Percentiles rank a stretch among this genome's conserved stretches.
These are phyloP conservation scores for Scaptomyza cyrtandrae DNA, from an alignment of 2,888 invertebrate genomes.

Conservation along the genomic window DNA sequence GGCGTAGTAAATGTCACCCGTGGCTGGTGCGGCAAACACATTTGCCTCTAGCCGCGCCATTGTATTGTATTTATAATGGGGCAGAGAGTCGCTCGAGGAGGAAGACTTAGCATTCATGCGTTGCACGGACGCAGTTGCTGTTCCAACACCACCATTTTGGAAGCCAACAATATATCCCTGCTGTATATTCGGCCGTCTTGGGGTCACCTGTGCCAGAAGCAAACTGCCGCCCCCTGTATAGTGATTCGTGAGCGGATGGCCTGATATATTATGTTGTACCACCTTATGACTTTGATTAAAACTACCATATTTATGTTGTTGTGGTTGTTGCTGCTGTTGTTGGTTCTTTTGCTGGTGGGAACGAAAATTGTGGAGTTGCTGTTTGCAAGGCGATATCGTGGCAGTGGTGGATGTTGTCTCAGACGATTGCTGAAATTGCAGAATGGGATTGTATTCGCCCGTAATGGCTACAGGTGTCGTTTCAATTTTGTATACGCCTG, in stretches of 20 bases:
- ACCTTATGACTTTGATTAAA: constrained; percentile 48
- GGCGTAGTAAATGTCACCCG: constrained; percentile 73
- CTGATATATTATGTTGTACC: constrained; percentile 21
- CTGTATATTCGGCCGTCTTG: constrained; percentile 43
- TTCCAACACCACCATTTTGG: constrained; percentile 53
- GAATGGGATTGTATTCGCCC: constrained; percentile 84
- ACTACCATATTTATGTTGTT: constrained; percentile 46
- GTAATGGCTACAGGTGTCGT: constrained; percentile 85
- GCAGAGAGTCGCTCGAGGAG: constrained; percentile 84
- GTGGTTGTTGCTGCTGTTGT: constrained; percentile 43
- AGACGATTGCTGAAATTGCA: constrained; percentile 82
- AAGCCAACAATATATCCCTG: constrained; percentile 62
- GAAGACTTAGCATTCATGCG: constrained; percentile 83
- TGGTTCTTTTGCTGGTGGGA: constrained; percentile 57
- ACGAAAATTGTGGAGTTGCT: constrained; percentile 49
- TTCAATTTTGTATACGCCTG: constrained; percentile 84
- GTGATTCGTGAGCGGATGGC: constrained; percentile 56
- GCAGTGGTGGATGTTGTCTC: constrained; percentile 58
- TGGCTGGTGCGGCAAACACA: constrained; percentile 56
- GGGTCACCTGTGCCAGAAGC: constrained; percentile 54
- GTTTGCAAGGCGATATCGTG: constrained; percentile 63
- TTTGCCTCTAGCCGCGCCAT: constrained; percentile 80
- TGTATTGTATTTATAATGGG: constrained; percentile 82
- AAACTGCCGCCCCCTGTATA: constrained; percentile 55
- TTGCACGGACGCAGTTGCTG: constrained; percentile 45